A percentile compares a stretch with the other conserved stretches of the same genome.
These are phyloP conservation scores for Sphaeramia orbicularis DNA, from an alignment of 2,797 vertebrate species.

Conservation along the genomic window DNA sequence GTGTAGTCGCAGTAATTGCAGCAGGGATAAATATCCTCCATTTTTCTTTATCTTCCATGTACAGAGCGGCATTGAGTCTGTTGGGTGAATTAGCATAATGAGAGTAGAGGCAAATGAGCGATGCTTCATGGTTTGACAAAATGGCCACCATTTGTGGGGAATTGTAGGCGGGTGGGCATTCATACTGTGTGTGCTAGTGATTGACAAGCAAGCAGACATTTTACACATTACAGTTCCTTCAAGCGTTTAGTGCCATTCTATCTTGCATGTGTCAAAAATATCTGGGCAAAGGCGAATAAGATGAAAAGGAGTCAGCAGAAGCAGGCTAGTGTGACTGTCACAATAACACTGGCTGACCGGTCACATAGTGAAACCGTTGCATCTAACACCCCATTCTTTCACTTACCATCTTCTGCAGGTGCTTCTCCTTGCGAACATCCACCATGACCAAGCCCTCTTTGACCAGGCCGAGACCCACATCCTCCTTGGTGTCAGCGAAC, in stretches of 20 bases:
- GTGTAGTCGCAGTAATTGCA: slow-evolving; percentile 62
- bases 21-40: slow-evolving; percentile 56
- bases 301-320: slow-evolving; percentile 10
- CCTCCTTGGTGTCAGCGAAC: slow-evolving; percentile 93
- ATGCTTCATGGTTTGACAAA: slow-evolving; percentile 60
- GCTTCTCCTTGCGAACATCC: slow-evolving; percentile 94
- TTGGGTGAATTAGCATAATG: slow-evolving; percentile 69
- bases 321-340: slow-evolving; percentile 10
- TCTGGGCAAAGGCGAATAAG: slow-evolving; percentile 36
- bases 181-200: slow-evolving; percentile 10
- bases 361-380: not conserved
- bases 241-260: slow-evolving; percentile 11
- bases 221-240: slow-evolving; percentile 8
- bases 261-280: slow-evolving; percentile 30
- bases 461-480: slow-evolving; percentile 94
- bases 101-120: slow-evolving; percentile 58
- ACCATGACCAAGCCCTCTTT: slow-evolving; percentile 98
- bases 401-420: slow-evolving; percentile 96
- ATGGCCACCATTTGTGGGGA: slow-evolving; percentile 64
- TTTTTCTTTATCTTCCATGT: slow-evolving; percentile 74
- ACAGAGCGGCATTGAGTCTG: slow-evolving; percentile 61
- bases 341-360: slow-evolving; percentile 14
- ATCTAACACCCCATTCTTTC: too few relatives aligned
- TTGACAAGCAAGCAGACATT: slow-evolving; percentile 35
- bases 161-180: slow-evolving; percentile 44